Conservation (phyloP, 2,888 invertebrate species). For the Caenorhabditis virilis region DNA sequence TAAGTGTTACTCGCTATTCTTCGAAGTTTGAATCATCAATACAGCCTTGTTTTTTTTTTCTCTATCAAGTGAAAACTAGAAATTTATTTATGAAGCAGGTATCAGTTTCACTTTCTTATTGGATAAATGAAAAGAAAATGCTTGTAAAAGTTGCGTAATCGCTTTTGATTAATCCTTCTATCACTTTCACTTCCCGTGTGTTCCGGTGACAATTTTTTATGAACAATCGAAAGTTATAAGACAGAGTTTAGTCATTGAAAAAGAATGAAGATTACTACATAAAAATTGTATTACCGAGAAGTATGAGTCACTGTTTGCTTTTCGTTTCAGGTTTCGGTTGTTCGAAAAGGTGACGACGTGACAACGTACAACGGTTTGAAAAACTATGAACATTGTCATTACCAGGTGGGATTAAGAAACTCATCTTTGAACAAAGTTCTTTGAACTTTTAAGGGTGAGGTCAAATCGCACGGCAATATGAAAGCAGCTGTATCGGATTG, state of each 20-base stretch:
- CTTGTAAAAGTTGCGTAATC: slow-evolving; percentile 14
- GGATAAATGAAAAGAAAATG: slow-evolving; percentile 5
- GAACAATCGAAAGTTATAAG: too few relatives aligned
- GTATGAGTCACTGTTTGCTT: too few relatives aligned
- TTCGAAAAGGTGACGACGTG: slow-evolving; percentile 47
- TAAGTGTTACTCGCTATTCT: too few relatives aligned
- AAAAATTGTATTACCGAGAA: too few relatives aligned
- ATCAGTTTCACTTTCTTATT: slow-evolving; percentile 16
- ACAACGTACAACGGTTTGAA: slow-evolving; percentile 46
- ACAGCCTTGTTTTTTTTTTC: too few relatives aligned
- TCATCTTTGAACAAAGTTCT: slow-evolving; percentile 1
- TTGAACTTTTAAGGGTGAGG: slow-evolving; percentile 25
- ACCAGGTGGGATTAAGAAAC: slow-evolving; percentile 45
- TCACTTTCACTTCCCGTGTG: slow-evolving; percentile 20
- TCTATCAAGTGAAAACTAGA: too few relatives aligned
- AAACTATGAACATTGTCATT: slow-evolving; percentile 56
- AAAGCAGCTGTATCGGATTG: slow-evolving; percentile 66
- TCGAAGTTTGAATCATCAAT: too few relatives aligned
- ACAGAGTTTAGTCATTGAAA: too few relatives aligned
- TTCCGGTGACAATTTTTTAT: too few relatives aligned
- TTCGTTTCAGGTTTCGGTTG: slow-evolving; percentile 50
- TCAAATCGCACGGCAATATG: slow-evolving; percentile 48
- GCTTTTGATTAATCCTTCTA: slow-evolving; percentile 11
- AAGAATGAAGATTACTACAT: too few relatives aligned
- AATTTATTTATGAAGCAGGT: too few relatives aligned